Conservation (phyloP, 2,797 vertebrate genomes). For the Esox lucius region DNA sequence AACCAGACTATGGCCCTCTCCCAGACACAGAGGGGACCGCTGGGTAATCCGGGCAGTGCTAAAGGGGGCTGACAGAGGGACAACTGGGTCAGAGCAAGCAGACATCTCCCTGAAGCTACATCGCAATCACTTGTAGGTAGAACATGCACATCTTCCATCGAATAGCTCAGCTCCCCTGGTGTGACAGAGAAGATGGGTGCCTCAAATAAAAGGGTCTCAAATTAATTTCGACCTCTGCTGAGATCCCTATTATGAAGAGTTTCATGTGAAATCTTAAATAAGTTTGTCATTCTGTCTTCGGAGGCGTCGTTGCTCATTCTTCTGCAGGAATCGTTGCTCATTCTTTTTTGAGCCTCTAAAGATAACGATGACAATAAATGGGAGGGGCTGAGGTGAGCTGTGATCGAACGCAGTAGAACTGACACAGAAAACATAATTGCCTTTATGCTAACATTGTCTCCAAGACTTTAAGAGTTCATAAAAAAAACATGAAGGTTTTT, state of each 20-base stretch:
- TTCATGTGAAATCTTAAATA: slow-evolving; percentile 2
- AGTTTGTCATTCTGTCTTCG: neutral
- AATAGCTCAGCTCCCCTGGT: neutral
- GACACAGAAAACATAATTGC: too few relatives aligned
- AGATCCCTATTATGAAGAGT: neutral
- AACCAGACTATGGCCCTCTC: slow-evolving; percentile 5
- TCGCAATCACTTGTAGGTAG: neutral
- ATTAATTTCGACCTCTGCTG: neutral
- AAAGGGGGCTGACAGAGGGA: neutral
- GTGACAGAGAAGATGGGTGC: neutral
- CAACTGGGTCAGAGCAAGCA: neutral
- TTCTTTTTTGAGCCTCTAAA: too few relatives aligned
- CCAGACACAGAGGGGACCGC: neutral
- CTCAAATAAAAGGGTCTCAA: neutral
- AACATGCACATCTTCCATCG: neutral
- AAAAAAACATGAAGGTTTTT: too few relatives aligned
- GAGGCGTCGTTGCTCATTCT: neutral
- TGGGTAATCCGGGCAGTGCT: neutral
- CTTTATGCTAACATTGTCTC: too few relatives aligned
- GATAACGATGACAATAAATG: too few relatives aligned
- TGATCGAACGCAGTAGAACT: too few relatives aligned
- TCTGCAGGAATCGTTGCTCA: too few relatives aligned
- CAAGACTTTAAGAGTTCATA: too few relatives aligned
- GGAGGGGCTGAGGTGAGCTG: too few relatives aligned
- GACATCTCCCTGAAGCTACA: neutral